Conservation (phyloP, 2,888 invertebrate genomes). For the Cosmia trapezina region DNA sequence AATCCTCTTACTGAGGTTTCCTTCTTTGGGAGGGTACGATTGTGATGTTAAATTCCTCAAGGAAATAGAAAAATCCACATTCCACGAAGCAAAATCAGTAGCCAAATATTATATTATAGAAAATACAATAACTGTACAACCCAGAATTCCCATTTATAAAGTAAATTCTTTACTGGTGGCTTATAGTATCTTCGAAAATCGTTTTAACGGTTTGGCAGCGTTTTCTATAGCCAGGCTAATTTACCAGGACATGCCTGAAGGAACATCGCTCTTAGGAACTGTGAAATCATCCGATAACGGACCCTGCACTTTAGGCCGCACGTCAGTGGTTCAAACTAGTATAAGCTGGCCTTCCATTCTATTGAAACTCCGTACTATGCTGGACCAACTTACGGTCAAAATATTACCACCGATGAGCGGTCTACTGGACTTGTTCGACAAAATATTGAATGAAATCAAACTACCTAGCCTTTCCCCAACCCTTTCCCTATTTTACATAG, state of each 20-base stretch:
- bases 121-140: neutral
- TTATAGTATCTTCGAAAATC: neutral
- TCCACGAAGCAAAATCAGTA: neutral
- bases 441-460: constrained; percentile 12
- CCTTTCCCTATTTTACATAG: too few relatives aligned
- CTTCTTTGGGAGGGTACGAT: neutral
- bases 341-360: neutral
- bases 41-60: neutral
- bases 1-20: constrained; percentile 17
- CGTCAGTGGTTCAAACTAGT: neutral
- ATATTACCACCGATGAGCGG: neutral
- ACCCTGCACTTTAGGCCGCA: constrained; percentile 1
- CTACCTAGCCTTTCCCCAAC: too few relatives aligned
- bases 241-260: neutral
- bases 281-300: constrained; percentile 20
- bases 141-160: neutral
- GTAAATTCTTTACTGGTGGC: neutral
- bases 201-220: neutral
- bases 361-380: neutral
- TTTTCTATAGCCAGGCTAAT: too few relatives aligned
- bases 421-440: neutral
- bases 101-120: neutral
- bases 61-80: constrained; percentile 6
- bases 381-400: neutral
- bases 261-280: neutral